Base-by-base conservation (phyloP, 1,140 invertebrate species). In the Meloidogyne exigua region DNA sequence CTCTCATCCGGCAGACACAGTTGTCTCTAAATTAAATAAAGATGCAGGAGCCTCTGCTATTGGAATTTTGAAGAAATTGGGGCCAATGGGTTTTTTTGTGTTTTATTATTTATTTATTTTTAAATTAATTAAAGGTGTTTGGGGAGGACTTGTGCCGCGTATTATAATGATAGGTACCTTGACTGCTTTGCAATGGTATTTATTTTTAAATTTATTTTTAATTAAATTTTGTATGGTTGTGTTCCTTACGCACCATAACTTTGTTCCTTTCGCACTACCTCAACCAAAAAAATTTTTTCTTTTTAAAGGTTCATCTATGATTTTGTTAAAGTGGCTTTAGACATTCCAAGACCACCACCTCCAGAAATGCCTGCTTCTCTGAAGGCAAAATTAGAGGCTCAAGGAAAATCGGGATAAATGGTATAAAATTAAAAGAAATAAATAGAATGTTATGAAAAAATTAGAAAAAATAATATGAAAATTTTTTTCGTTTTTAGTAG, bases 81-180 rank as follows among this genome's bases (percentile, higher is more conserved):
- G 93, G n/a, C 90, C 92, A 70, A 81, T 88, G 18, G 91, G 91
- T 91, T 25, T 36, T 23, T 12, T 36, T 28, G 10, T 4, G 23
- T 49, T 21, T 25, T 0, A 1, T 36, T 65, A 21, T 67, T 73
- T 76, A n/a, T 77, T 68, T 15, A 64, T 18, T 44, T 1, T 80
- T 44, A 12, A 18, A 32, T 42, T 12, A 39, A 11, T 82, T 77
- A 63, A 18, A 86, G 92, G 92, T 76, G 91, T 99, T 78, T 99
- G 97, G 97, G 96, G 95, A 88, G 96, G 97, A 84, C 90, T 99
- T 25, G 91, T 91, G 77, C 94, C 97, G 67, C 95, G 97, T 90
- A 99, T 99, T 87, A 92, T 99, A 76, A 99, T 99, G 96, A 99
- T 99, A 88, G 96, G 96, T 92, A 99, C 96, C 13, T 90, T 99